These are phyloP conservation scores for Rhinichthys klamathensis DNA, from an alignment of 2,113 vertebrate genomes.

Conservation along the genomic window DNA sequence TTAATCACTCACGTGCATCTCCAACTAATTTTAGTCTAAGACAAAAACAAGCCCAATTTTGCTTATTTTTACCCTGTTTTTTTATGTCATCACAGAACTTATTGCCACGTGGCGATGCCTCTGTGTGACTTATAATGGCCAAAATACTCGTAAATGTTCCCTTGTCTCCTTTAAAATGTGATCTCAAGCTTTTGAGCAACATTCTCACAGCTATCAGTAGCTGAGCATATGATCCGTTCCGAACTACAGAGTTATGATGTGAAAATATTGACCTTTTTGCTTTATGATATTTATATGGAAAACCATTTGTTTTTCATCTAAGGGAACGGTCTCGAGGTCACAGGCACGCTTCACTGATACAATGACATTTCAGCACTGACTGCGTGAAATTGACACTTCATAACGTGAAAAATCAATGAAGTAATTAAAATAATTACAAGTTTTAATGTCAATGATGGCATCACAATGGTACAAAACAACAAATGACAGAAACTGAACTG, in stretches of 20 bases:
- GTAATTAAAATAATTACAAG: not conserved
- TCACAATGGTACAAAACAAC: not conserved
- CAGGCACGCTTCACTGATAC: not conserved
- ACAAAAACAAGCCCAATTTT: not conserved
- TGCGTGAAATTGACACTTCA: not conserved
- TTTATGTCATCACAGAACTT: constrained; percentile 21
- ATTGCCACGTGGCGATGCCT: constrained; percentile 12
- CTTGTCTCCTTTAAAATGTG: constrained; percentile 13
- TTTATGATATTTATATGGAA: constrained; percentile 3
- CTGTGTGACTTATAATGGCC: not conserved
- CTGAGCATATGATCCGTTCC: not conserved
- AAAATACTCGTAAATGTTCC: not conserved
- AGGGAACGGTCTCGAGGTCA: not conserved
- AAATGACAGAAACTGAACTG: not conserved
- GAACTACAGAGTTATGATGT: not conserved
- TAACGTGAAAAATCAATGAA: too few species aligned
- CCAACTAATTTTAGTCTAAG: not conserved
- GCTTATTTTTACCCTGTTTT: not conserved
- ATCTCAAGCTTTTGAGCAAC: not conserved
- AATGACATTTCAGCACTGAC: not conserved
- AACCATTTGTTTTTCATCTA: constrained; percentile 10
- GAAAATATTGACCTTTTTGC: constrained; percentile 23
- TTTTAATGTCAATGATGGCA: constrained; percentile 6
- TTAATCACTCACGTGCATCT: not conserved
- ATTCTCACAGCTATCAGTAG: constrained; percentile 26